A percentile compares a stretch with the other conserved stretches of the same genome.
Conservation (phyloP, 2,113 vertebrate genomes). For the Sula dactylatra region DNA sequence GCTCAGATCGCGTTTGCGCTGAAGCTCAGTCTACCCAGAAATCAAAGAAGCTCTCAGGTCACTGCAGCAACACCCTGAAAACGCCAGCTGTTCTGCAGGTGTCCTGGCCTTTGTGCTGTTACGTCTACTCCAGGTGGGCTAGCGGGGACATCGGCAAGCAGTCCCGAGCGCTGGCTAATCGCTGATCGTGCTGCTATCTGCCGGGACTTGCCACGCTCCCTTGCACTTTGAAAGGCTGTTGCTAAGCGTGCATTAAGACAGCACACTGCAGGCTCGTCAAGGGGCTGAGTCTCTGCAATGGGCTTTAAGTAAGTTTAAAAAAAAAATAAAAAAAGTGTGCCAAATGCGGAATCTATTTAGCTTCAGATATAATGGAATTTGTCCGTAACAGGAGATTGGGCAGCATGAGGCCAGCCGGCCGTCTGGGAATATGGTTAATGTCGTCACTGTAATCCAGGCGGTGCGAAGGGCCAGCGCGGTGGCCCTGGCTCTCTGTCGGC, state of each 20-base stretch:
- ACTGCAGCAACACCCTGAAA: background rate
- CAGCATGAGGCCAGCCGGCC: background rate
- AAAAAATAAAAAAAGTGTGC: background rate
- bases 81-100: background rate
- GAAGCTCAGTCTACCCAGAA: background rate
- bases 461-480: background rate
- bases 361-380: background rate
- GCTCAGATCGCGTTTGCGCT: rapidly evolving
- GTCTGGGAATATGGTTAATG: background rate
- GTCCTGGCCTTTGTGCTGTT: background rate
- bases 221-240: background rate
- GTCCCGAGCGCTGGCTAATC: background rate
- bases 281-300: background rate
- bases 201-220: too few species aligned
- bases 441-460: background rate
- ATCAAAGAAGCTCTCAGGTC: rapidly evolving
- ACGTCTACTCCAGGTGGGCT: background rate
- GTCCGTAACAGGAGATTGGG: background rate
- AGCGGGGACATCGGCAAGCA: rapidly evolving
- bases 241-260: background rate
- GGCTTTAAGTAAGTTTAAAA: background rate
- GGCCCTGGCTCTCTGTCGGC: background rate
- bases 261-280: background rate
- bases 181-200: background rate
- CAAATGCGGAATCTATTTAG: background rate